These are phyloP conservation scores for Xestia sexstrigata DNA, from an alignment of 2,888 invertebrate genomes.

Conservation along the genomic window DNA sequence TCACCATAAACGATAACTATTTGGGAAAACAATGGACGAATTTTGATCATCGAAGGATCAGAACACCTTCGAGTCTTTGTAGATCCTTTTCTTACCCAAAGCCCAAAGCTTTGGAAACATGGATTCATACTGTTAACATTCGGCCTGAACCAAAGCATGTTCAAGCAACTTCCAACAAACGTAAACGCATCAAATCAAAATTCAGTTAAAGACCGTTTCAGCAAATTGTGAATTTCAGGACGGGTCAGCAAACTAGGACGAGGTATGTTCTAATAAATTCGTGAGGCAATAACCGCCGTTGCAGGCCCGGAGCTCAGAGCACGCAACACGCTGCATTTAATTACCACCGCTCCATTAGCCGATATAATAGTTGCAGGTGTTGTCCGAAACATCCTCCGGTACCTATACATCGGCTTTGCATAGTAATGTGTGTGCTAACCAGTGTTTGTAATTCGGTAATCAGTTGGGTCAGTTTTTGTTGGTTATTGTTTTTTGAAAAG, in stretches of 20 bases:
- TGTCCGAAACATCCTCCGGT: slow-evolving; percentile 42
- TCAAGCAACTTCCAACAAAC: slow-evolving; percentile 3
- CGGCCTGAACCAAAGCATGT: background rate
- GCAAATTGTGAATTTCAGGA: slow-evolving; percentile 50
- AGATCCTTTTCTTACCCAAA: background rate
- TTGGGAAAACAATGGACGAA: background rate
- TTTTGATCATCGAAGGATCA: background rate
- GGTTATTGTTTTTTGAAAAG: background rate
- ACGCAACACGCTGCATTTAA: slow-evolving; percentile 67
- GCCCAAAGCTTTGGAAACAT: background rate
- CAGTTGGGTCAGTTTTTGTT: background rate
- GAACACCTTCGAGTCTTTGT: background rate
- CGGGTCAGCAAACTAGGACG: slow-evolving; percentile 64
- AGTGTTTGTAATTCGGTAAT: slow-evolving; percentile 18
- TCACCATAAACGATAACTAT: background rate
- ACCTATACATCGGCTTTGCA: slow-evolving; percentile 42
- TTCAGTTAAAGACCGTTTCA: slow-evolving; percentile 5
- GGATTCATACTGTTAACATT: background rate
- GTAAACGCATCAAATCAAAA: slow-evolving; percentile 12
- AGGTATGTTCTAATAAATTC: slow-evolving; percentile 62
- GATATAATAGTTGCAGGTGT: slow-evolving; percentile 62
- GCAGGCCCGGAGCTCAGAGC: slow-evolving; percentile 46
- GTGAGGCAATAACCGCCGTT: slow-evolving; percentile 58
- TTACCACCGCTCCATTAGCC: slow-evolving; percentile 65
- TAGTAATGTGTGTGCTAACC: slow-evolving; percentile 37